Base-by-base conservation (phyloP, 2,113 vertebrate genomes). In the Xiphorhynchus elegans region DNA sequence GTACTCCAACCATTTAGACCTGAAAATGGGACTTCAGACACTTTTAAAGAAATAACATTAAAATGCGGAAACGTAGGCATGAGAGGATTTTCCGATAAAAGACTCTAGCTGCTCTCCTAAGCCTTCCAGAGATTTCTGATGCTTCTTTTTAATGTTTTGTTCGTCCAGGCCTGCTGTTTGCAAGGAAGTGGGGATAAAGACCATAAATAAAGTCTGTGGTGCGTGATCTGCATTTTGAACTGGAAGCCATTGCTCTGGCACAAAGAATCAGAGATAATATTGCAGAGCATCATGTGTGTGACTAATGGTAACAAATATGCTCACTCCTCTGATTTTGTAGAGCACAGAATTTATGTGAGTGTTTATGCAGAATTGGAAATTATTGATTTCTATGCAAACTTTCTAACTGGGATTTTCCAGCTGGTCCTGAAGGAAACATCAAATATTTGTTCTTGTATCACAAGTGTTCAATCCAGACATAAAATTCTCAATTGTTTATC, bases 221-320 rank as follows among this genome's bases (percentile, higher is more conserved):
- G 39, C 0, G 0, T 84, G 46, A 62, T 58, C 44, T 91, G 81
- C 72, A 84, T 95, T 80, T 94, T 92, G 49, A 93, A 67, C 55
- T 72, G 60, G 81, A 77, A 85, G 79, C 40, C 81, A 33, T 42
- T 87, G 50, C 69, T 74, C 31, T 64, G 77, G 59, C 74, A 88
- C 86, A 91, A 87, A 85, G 60, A 75, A 66, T 88, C 33, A 29
- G 19, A 75, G 79, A 67, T 39, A 88, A 77, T 33, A 60, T 19
- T 60, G 70, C 6, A 4, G 53, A 90, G 62, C 1, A 2, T 58
- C 2, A 3, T 29, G 47, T 29, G 17, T 93, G 53, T 69, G 75
- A 94, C 82, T 83, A 86, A 92, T 79, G 68, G 87, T 76, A 90
- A 94, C 62, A 95, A 95, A 95, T 92, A 33, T 53, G 60, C 73